Conservation (phyloP, 2,888 invertebrate genomes). For the Drosophila rellima region DNA sequence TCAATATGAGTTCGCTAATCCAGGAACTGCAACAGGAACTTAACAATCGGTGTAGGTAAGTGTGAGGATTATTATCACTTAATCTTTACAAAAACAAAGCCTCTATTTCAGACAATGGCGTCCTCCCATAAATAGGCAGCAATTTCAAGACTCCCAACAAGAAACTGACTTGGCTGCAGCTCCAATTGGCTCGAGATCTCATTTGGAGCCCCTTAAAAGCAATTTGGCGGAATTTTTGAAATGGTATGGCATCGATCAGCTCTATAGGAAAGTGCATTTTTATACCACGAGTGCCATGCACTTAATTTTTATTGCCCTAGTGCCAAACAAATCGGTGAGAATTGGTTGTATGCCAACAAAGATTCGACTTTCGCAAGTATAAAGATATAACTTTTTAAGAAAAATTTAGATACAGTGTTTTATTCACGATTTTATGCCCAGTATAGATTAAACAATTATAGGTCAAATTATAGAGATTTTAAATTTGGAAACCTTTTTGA, state of each 20-base stretch:
- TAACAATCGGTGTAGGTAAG: constrained; percentile 20
- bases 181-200: neutral
- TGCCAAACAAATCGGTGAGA: constrained; percentile 29
- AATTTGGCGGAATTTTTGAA: neutral
- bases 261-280: constrained; percentile 2
- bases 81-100: neutral
- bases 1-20: constrained; percentile 27
- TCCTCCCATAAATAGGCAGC: neutral
- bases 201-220: neutral
- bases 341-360: constrained; percentile 17
- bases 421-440: neutral
- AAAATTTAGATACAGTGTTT: neutral
- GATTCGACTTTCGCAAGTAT: neutral
- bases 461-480: no score
- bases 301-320: constrained; percentile 12
- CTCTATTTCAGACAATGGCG: constrained; percentile 10
- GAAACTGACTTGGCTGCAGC: neutral
- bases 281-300: neutral
- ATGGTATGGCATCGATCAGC: neutral
- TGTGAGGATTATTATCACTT: neutral
- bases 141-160: no score
- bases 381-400: neutral
- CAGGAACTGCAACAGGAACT: constrained; percentile 12
- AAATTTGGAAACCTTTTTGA: no score
- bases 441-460: neutral